Conservation (phyloP, 2,797 vertebrate genomes). For the Emydoidea blandingii region DNA sequence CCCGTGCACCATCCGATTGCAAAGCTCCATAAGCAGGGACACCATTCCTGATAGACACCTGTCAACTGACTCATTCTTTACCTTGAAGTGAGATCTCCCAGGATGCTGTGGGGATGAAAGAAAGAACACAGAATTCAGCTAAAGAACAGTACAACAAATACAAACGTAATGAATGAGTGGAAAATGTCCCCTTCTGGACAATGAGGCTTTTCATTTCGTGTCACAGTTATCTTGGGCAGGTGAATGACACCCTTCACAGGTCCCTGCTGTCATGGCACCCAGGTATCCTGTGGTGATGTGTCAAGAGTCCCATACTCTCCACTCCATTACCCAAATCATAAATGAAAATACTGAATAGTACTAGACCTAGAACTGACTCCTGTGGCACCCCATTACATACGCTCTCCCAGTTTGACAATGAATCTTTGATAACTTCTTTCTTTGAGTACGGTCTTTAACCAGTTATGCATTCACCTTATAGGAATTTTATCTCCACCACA, state of each 20-base stretch:
- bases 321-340: not conserved
- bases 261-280: not conserved
- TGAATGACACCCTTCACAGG: not conserved
- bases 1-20: not conserved
- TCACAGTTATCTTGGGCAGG: not conserved
- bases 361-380: not conserved
- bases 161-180: not conserved
- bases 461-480: not conserved
- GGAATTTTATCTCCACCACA: not conserved
- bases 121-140: conserved; percentile 20
- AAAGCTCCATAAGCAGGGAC: not conserved
- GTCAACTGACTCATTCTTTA: conserved; percentile 63
- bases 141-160: not conserved
- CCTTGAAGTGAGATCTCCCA: conserved; percentile 90
- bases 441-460: not conserved
- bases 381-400: not conserved
- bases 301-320: not conserved
- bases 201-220: not conserved
- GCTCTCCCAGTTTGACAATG: not conserved
- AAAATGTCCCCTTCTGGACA: not conserved
- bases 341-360: not conserved
- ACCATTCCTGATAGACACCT: not conserved
- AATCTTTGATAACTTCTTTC: not conserved
- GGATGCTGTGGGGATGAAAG: conserved; percentile 78
- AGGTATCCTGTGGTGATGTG: not conserved